Evolutionary conservation across 2,888 invertebrate genomes (phyloP), one percentile per base, ranked within the genome.

Genomic region (Macropis europaea): DNA sequence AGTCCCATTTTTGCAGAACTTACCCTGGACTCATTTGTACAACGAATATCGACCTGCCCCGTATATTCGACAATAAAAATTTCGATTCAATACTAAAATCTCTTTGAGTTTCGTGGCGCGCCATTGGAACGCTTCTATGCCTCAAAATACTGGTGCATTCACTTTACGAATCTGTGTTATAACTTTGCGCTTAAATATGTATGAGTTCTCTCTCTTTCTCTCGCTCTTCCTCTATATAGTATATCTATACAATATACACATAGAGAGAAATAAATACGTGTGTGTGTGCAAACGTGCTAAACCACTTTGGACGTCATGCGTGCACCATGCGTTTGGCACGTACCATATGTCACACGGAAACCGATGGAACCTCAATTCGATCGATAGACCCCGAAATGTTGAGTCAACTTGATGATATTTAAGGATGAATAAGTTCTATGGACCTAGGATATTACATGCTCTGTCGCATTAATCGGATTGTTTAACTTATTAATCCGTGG

Each of bases 311-410:
- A 64, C 68, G 70, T 75, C 45, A 63, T 68, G 69, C 74, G 77
- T 75, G 74, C 72, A 62, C 67, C 53, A 43, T 77, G 72, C 76
- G 77, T 78, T 83, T 83, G 82, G 74, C 81, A 75, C 71, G 67
- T 79, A 79, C 77, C 81, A 73, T 80, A 81, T 75, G 80, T 77
- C 73, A 66, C 79, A 60, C 68, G 60, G 67, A 77, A 75, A 79
- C 72, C 81, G 74, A 77, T 71, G 76, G 71, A 70, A 70, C 79
- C 79, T 70, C 73, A 15, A 24, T 11, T 48, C 63, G 61, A 66
- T 73, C 66, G 72, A 54, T 59, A 66, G 32, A 43, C 53, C 61
- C 47, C 45, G 57, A 73, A 73, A 66, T 40, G 45, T 59, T 57
- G 56, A 50, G 40, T 66, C 32, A 48, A 36, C 60, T 54, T 9